Base-by-base conservation (phyloP, 1,140 invertebrate species). In the Neodiprion lecontei region DNA sequence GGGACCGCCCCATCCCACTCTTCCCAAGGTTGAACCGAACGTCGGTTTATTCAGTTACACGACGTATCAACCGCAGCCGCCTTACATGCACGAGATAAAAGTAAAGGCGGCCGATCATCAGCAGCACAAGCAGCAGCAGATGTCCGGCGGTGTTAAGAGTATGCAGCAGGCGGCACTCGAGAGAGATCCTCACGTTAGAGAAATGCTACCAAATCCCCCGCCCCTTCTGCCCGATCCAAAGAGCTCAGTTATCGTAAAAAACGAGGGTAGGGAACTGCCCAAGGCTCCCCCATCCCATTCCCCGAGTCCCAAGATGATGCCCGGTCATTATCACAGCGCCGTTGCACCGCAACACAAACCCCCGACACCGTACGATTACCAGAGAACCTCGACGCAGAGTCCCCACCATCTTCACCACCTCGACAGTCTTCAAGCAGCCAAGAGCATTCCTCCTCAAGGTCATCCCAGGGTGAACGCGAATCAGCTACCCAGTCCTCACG, bases 211-310 rank as follows among this genome's bases (percentile, higher is more conserved):
- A 48, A 92, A 91, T 75, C 91, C 91, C 14, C 91, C 92, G 69
- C 90, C 90, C 9, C 79, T 93, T 3, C 85, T 93, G 70, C 90
- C 90, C 78, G 93, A 94, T 86, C 87, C 91, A 76, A 94, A 94
- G 80, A 94, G 91, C 82, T 93, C 93, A 81, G 94, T 95, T 78
- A 94, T 94, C 84, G 93, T 94, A 23, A 94, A 94, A 86, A 93
- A 94, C 83, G 93, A 94, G 76, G 91, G 90, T 28, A 92, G 93
- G 80, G 88, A 88, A 50, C 86, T 91, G 72, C 89, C 91, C 72
- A 91, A 92, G 77, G 89, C 90, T 73, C 89, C 90, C 10, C 82
- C 86, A 53, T 87, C 88, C 9, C 91, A 91, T 80, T 93, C 93
- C 70, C 91, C 92, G 11, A 90, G 90, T 81, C 90, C 90, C 12